phyloP scores from a whole-genome alignment of 2,113 vertebrate genomes.

The Pardalotus punctatus region DNA sequence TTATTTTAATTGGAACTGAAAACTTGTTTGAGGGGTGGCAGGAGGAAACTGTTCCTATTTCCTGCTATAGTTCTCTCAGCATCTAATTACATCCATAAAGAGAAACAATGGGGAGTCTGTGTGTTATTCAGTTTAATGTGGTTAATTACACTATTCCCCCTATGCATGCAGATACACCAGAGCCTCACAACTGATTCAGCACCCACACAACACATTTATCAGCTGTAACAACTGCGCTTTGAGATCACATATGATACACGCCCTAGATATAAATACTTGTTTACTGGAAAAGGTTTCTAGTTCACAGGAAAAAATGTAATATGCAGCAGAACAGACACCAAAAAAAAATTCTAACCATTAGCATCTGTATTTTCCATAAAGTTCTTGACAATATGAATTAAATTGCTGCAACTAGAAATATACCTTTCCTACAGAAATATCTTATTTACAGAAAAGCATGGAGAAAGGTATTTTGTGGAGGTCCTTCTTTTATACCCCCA shows the following conservation, averaged over 20 bases:
- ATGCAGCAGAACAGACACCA: not conserved
- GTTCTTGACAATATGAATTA: not conserved
- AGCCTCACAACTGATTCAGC: not conserved
- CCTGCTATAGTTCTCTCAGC: constrained; percentile 7
- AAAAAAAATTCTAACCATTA: not conserved
- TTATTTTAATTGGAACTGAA: constrained; percentile 62
- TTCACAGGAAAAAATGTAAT: not conserved
- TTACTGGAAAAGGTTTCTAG: not conserved
- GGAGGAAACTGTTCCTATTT: constrained; percentile 42
- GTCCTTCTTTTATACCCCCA: not conserved
- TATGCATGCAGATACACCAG: not conserved
- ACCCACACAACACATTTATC: not conserved
- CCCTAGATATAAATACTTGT: not conserved
- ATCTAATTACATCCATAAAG: constrained; percentile 35
- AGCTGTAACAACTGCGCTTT: not conserved
- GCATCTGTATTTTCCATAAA: not conserved
- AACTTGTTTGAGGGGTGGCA: constrained; percentile 38
- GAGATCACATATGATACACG: not conserved
- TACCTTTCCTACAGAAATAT: not conserved
- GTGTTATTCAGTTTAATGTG: not conserved
- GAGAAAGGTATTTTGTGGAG: not conserved
- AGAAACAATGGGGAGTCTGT: constrained; percentile 12
- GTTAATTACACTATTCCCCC: constrained; percentile 1
- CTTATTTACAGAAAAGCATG: too few relatives aligned
- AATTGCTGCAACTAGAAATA: not conserved